A percentile compares a stretch with the other conserved stretches of the same genome.
These are phyloP conservation scores for Drosophila mimetica DNA, from an alignment of 2,888 invertebrate species.

Conservation along the genomic window DNA sequence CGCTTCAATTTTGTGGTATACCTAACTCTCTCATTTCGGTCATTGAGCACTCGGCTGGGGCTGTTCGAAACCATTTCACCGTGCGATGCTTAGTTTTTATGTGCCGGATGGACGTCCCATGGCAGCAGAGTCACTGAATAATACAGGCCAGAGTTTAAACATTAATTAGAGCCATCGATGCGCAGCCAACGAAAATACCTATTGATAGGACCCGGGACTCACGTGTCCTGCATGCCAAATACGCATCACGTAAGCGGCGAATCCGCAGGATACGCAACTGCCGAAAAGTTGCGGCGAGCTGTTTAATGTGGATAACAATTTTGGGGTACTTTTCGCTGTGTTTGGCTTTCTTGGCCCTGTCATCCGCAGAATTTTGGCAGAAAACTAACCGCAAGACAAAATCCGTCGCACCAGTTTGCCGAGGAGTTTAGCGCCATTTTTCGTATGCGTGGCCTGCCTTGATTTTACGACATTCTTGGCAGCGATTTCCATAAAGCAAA, in stretches of 20 bases:
- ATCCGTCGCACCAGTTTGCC: conserved; percentile 57
- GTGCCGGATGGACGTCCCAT: conserved; percentile 14
- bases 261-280: conserved; percentile 42
- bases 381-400: conserved; percentile 61
- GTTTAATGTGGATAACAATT: conserved; percentile 54
- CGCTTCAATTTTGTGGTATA: conserved; percentile 6
- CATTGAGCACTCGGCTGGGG: conserved; percentile 17
- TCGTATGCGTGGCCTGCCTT: conserved; percentile 61
- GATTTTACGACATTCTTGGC: conserved; percentile 76
- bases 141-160: conserved; percentile 75
- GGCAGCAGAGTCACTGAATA: conserved; percentile 50
- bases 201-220: conserved; percentile 34
- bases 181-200: conserved; percentile 51
- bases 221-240: conserved; percentile 68
- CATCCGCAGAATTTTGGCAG: conserved; percentile 37
- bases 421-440: conserved; percentile 69
- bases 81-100: conserved; percentile 40
- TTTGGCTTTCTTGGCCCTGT: conserved; percentile 31
- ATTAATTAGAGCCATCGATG: conserved; percentile 80
- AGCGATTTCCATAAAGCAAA: conserved; percentile 40
- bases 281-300: conserved; percentile 54
- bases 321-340: conserved; percentile 25
- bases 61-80: conserved; percentile 23
- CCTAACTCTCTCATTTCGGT: conserved; percentile 5
- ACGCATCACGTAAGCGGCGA: conserved; percentile 63